A percentile compares a stretch with the other conserved stretches of the same genome.
Evolutionary conservation across 1,140 invertebrate genomes (phyloP).

Genomic region (Lepidurus arcticus): DNA sequence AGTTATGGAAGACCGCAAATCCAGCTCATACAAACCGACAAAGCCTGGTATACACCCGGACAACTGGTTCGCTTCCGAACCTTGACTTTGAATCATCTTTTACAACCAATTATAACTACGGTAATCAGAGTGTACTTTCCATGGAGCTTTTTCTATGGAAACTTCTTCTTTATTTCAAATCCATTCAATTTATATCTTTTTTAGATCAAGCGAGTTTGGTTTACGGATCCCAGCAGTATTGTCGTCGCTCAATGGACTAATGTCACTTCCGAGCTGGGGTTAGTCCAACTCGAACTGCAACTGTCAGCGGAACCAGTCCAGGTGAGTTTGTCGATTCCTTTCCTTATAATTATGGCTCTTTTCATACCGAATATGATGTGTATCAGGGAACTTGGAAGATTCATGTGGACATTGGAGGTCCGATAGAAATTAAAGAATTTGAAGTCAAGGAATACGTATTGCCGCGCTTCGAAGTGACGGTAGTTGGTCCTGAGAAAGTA

Average conservation of each 20-base stretch:
- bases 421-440: slow-evolving; percentile 42
- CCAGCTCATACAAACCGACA: slow-evolving; percentile 52
- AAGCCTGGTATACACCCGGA: slow-evolving; percentile 58
- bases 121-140: slow-evolving; percentile 39
- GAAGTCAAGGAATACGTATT: slow-evolving; percentile 58
- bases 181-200: neutral
- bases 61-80: slow-evolving; percentile 54
- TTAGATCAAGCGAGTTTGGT: slow-evolving; percentile 54
- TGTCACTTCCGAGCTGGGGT: slow-evolving; percentile 48
- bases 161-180: neutral
- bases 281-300: slow-evolving; percentile 52
- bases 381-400: slow-evolving; percentile 54
- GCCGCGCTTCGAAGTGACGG: slow-evolving; percentile 59
- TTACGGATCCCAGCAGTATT: slow-evolving; percentile 55
- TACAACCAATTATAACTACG: slow-evolving; percentile 48
- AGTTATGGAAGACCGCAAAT: slow-evolving; percentile 45
- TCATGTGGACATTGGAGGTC: slow-evolving; percentile 45
- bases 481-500: slow-evolving; percentile 55
- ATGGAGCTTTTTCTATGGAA: slow-evolving; percentile 31
- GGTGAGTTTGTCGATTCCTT: slow-evolving; percentile 41
- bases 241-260: slow-evolving; percentile 56
- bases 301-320: slow-evolving; percentile 51
- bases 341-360: neutral
- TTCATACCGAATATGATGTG: neutral
- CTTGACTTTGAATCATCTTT: slow-evolving; percentile 48